Conservation (phyloP, 1,140 invertebrate genomes). For the Medauroidea extradentata region DNA sequence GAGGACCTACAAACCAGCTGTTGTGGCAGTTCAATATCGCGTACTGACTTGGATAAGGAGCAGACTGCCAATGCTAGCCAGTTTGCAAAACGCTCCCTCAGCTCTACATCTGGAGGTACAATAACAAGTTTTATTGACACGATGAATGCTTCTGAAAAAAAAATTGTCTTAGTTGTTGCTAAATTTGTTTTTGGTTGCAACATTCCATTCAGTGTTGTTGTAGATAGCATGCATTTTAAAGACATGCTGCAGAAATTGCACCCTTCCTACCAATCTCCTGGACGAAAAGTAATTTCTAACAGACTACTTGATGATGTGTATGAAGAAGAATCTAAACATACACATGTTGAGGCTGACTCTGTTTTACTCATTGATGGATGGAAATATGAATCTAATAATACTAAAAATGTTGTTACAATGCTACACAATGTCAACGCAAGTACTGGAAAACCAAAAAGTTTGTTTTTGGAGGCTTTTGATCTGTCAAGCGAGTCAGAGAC, state of each 20-base stretch:
- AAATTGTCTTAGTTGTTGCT: background rate
- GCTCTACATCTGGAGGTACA: too few relatives aligned
- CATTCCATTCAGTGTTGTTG: conserved; percentile 5
- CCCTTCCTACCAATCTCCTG: background rate
- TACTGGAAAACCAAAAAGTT: too few relatives aligned
- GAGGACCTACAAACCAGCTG: too few relatives aligned
- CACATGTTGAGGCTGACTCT: background rate
- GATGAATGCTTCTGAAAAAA: too few relatives aligned
- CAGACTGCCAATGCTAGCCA: too few relatives aligned
- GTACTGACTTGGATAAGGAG: too few relatives aligned
- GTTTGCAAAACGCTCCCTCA: too few relatives aligned
- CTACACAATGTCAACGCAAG: background rate
- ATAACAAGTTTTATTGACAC: too few relatives aligned
- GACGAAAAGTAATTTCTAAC: background rate
- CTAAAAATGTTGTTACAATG: background rate
- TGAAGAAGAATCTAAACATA: background rate
- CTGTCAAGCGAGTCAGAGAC: too few relatives aligned
- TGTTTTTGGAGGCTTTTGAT: too few relatives aligned
- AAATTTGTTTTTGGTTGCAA: conserved; percentile 5
- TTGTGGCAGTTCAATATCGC: too few relatives aligned
- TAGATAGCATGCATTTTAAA: background rate
- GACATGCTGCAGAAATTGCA: background rate
- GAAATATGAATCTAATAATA: background rate
- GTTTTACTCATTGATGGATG: background rate
- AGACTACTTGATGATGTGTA: background rate